Evolutionary conservation across 2,888 invertebrate genomes (phyloP), one percentile per base, ranked within the genome.

Genomic region (Crioceris asparagi): DNA sequence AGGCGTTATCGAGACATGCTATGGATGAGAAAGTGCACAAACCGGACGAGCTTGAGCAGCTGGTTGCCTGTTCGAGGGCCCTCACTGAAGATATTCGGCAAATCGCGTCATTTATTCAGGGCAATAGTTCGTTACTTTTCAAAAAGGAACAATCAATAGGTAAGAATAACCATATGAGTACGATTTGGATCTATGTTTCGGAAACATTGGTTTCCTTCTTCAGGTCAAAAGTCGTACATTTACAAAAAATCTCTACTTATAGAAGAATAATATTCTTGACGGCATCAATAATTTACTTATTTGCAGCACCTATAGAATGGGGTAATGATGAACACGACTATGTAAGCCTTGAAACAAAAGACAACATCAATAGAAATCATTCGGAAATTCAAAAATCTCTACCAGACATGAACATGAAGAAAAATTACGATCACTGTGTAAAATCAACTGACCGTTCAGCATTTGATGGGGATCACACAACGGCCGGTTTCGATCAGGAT

Each of bases 311-410:
- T 48, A 71, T 71, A 47, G 80, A 79, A 40, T 79, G 79, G 74
- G n/a, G n/a, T n/a, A 70, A 77, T 15, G 88, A 88, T 55, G 91
- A 92, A 59, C 88, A 90, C 60, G 92, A 92, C 63, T 93, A 93
- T 59, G 90, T 92, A 31, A 82, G 83, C 56, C 69, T 92, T 58
- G 78, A 83, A 60, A 81, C 86, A 2, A 77, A 81, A 53, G 77
- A 83, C 46, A 71, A 74, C 18, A 74, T 77, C 2, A 77, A 78
- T 14, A 73, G 78, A 44, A 78, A 81, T 49, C 75, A 83, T 52
- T 79, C 80, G 6, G 81, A 81, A 51, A 73, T 85, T 3, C 70
- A 83, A 16, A 80, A 82, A 40, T 73, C 77, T 16, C 62, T 86
- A 45, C 83, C 84, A 0, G 15, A 16, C n/a, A 75, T 75, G 55